Conservation (phyloP, 2,888 invertebrate species). For the Vanessa cardui region DNA sequence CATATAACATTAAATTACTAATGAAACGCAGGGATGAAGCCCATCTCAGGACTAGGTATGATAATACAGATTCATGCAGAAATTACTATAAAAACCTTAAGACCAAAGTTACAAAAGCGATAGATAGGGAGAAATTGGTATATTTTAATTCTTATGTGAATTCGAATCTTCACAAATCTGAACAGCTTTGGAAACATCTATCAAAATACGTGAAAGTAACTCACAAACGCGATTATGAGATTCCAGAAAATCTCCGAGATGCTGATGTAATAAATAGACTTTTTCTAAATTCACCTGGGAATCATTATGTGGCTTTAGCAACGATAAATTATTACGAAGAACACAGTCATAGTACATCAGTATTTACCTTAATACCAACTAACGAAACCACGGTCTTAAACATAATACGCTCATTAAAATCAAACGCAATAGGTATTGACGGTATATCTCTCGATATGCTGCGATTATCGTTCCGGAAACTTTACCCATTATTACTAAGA, state of each 20-base stretch:
- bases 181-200: not conserved
- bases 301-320: not conserved
- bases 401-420: slow-evolving; percentile 15
- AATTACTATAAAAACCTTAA: too few relatives aligned
- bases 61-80: too few relatives aligned
- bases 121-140: too few relatives aligned
- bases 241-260: not conserved
- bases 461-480: too few relatives aligned
- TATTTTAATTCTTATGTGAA: not conserved
- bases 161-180: not conserved
- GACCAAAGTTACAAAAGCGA: too few relatives aligned
- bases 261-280: not conserved
- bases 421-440: slow-evolving; percentile 32
- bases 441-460: slow-evolving; percentile 28
- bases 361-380: not conserved
- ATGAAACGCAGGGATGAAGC: too few relatives aligned
- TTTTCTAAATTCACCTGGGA: not conserved
- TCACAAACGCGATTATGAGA: not conserved
- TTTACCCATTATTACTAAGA: too few relatives aligned
- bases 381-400: slow-evolving; percentile 4
- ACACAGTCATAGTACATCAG: not conserved
- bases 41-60: too few relatives aligned
- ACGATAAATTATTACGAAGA: not conserved
- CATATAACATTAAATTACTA: too few relatives aligned
- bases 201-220: not conserved